Evolutionary conservation across 2,888 invertebrate species (phyloP).

Genomic region (Tyria jacobaeae): DNA sequence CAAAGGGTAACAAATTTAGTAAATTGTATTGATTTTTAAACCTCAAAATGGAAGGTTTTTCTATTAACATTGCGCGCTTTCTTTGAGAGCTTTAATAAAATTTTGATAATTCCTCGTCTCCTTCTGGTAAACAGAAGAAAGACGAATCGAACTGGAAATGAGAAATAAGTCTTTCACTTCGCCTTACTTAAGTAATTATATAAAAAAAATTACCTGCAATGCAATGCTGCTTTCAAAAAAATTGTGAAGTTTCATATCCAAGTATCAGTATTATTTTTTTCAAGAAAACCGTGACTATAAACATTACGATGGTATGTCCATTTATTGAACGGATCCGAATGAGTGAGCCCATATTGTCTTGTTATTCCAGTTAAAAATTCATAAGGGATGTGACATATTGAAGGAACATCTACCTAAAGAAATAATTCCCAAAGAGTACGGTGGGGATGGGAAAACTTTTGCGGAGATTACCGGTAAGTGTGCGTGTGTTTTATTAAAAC

Average conservation of each 20-base stretch:
- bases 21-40: too few species aligned
- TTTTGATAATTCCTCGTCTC: too few species aligned
- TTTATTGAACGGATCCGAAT: not conserved
- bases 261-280: too few species aligned
- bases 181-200: too few species aligned
- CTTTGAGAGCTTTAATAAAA: too few species aligned
- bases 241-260: too few species aligned
- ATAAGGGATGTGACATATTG: conserved; percentile 84
- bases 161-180: too few species aligned
- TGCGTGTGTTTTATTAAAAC: not conserved
- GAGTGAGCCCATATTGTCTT: not conserved
- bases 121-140: not conserved
- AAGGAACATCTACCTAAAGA: conserved; percentile 85
- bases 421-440: conserved; percentile 89
- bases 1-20: conserved; percentile 87
- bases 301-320: not conserved
- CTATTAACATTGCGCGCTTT: too few species aligned
- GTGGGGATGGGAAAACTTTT: conserved; percentile 86
- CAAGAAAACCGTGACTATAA: not conserved
- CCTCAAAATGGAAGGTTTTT: too few species aligned
- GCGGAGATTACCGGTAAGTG: conserved; percentile 81
- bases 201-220: too few species aligned
- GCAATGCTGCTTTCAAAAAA: too few species aligned
- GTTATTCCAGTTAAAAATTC: conserved; percentile 83
- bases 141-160: too few species aligned